Base-by-base conservation (phyloP, 2,888 invertebrate genomes). In the Synanthedon andrenaeformis region DNA sequence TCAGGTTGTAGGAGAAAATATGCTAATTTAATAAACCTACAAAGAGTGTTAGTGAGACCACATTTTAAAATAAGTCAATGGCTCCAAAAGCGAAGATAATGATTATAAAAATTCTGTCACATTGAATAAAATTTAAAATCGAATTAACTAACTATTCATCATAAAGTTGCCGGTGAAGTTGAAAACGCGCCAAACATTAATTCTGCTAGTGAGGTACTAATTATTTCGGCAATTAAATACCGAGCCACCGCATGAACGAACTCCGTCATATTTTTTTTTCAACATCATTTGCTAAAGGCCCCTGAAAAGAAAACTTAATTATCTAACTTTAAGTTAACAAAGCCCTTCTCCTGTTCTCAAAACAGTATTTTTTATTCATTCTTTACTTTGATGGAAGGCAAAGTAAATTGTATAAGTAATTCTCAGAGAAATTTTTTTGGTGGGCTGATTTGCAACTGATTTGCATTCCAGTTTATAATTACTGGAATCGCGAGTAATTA, bases 221-320 rank as follows among this genome's bases (percentile, higher is more conserved):
- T 83, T 82, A 79, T 77, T 79, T 70, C 69, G 76, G 78, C 75
- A 83, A 82, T 83, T 81, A 81, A 67, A 70, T 13, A 65, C 60
- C 61, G 60, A 65, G 70, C 68, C 62, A 49, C 45, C 58, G 65
- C 65, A 63, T 63, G 65, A 65, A 63, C 63, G 45, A 66, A 76
- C 69, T 73, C 69, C 58, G 59, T 59, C 59, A 68, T 71, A 69
- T 69, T 78, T 75, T 70, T 28, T 35, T 70, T 68, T 62, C 52
- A 45, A 60, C 73, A 68, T 71, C 75, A 72, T 75, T 79, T 76
- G 69, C 13, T 45, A 45, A 45, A 45, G 45, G 45, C 45, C 62
- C 59, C 54, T 54, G 55, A 62, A 61, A 68, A 72, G 75, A 79
- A 76, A 75, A 76, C 78, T 75, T 80, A 82, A 82, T 82, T 78